phyloP scores from a whole-genome alignment of 2,113 vertebrate species.

The Chionis minor region DNA sequence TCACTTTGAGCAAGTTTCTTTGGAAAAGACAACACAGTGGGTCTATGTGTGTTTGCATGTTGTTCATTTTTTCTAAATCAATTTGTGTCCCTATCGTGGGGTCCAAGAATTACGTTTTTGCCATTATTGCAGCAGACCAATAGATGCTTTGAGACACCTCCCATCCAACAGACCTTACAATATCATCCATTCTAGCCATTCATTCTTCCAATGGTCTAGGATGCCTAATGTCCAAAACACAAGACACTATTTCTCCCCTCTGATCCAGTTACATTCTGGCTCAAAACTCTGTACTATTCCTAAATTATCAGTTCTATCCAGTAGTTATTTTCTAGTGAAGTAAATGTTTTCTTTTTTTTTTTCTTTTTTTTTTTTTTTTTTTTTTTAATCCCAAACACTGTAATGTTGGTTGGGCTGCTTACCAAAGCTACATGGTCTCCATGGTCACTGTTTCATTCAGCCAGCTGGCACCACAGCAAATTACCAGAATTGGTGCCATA shows the following conservation, averaged over 20 bases:
- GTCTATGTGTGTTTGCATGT: neutral
- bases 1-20: neutral
- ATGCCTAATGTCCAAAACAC: neutral
- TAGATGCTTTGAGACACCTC: neutral
- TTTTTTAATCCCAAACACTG: neutral
- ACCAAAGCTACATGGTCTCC: neutral
- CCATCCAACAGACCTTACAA: neutral
- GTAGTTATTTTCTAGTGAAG: neutral
- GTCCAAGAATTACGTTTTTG: neutral
- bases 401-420: neutral
- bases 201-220: neutral
- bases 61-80: neutral
- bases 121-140: neutral
- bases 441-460: neutral
- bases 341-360: neutral
- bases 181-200: neutral
- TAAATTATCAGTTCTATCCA: neutral
- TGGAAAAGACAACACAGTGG: neutral
- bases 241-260: neutral
- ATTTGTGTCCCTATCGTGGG: neutral
- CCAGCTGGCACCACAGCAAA: neutral
- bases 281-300: neutral
- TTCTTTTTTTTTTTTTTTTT: neutral
- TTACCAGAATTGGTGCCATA: neutral
- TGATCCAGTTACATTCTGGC: neutral